Conservation (phyloP, 1,140 invertebrate species). For the Doryteuthis pealeii region DNA sequence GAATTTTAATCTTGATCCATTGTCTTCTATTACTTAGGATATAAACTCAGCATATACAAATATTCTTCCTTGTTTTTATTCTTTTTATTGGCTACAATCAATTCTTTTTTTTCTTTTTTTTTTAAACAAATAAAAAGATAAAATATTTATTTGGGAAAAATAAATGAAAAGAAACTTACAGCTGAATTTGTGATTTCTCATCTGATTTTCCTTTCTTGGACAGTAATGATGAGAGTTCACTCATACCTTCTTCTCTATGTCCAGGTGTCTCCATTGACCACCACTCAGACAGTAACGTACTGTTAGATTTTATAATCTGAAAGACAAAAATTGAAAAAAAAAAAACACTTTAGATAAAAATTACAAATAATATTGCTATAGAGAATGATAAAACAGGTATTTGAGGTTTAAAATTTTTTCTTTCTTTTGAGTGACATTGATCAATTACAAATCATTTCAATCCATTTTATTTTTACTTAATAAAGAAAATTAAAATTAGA, state of each 20-base stretch:
- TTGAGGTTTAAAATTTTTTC: neutral
- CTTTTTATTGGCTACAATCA: no score
- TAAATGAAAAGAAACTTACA: neutral
- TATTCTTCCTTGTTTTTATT: no score
- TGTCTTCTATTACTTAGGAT: no score
- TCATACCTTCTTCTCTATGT: neutral
- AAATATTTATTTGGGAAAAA: no score
- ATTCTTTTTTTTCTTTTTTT: no score
- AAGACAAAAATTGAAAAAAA: neutral
- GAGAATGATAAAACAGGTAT: neutral
- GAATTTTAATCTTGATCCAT: no score
- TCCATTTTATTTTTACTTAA: neutral
- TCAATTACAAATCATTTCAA: neutral
- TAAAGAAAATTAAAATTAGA: no score
- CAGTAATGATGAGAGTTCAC: neutral
- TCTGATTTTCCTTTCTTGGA: neutral
- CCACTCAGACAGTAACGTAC: neutral
- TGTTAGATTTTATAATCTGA: neutral
- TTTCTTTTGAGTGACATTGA: neutral
- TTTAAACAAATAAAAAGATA: no score
- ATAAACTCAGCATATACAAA: no score
- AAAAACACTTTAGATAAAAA: neutral
- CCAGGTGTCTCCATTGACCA: neutral
- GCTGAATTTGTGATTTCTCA: neutral
- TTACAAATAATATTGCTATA: no score